Conservation (phyloP, 2,888 invertebrate genomes). For the Melanostoma mellinum region DNA sequence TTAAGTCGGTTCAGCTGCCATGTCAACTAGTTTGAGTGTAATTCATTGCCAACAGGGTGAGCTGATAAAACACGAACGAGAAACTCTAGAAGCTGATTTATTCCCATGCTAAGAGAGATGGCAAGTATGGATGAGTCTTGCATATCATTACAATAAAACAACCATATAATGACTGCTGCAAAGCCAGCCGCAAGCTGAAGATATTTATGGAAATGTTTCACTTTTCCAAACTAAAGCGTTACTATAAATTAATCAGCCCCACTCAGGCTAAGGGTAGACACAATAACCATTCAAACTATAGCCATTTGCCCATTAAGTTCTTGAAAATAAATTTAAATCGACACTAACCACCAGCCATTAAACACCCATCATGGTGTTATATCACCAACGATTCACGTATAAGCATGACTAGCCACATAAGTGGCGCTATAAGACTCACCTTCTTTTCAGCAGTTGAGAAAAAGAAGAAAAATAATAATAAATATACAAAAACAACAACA, state of each 20-base stretch:
- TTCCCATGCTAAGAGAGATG: conserved; percentile 5
- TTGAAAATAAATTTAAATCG: conserved; percentile 64
- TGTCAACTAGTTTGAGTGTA: conserved; percentile 51
- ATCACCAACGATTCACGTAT: conserved; percentile 45
- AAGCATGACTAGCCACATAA: conserved; percentile 63
- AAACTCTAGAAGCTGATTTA: conserved; percentile 16
- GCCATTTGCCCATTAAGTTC: neutral
- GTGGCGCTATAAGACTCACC: conserved; percentile 28
- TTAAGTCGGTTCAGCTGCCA: conserved; percentile 57
- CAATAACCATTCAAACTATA: neutral
- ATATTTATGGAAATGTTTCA: too few species aligned
- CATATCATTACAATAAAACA: neutral
- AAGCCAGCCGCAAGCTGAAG: too few species aligned
- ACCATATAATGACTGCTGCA: too few species aligned
- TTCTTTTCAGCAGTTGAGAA: neutral
- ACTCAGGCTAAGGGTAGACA: neutral
- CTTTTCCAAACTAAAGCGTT: too few species aligned
- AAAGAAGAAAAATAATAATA: conserved; percentile 21
- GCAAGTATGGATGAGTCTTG: conserved; percentile 8
- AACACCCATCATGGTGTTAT: conserved; percentile 45
- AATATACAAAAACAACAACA: conserved; percentile 2
- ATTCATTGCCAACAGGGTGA: conserved; percentile 39
- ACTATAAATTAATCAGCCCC: too few species aligned
- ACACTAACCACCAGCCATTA: conserved; percentile 62
- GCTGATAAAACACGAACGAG: conserved; percentile 20